phyloP scores from a whole-genome alignment of 92 coral and sea anemone species.

The Epizoanthus illoricatus region DNA sequence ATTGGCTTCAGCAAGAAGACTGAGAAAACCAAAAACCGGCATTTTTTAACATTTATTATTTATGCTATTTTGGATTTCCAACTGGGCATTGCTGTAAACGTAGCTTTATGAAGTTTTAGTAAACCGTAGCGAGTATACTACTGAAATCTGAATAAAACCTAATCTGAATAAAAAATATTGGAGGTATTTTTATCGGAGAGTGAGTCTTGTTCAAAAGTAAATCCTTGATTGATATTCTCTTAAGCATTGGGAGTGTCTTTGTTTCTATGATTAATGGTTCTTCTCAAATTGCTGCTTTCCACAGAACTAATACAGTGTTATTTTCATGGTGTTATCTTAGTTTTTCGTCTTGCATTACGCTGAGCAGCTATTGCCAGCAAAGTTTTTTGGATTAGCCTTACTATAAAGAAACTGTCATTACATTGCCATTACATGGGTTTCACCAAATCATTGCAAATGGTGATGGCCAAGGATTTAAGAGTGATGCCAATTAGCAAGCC shows the following conservation, averaged over 20 bases:
- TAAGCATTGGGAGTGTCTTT: conserved; percentile 37
- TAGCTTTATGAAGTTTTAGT: conserved; percentile 29
- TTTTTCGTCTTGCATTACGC: conserved; percentile 17
- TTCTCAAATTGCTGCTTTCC: conserved; percentile 34
- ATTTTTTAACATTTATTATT: conserved; percentile 17
- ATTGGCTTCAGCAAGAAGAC: conserved; percentile 29
- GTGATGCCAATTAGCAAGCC: conserved; percentile 5
- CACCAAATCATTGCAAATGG: conserved; percentile 17
- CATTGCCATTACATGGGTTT: conserved; percentile 11
- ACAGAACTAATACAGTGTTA: conserved; percentile 28
- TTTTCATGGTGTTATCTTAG: conserved; percentile 18
- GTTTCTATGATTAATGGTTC: conserved; percentile 40
- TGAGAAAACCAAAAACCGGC: conserved; percentile 20
- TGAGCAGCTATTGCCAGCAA: neutral
- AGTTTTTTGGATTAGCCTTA: neutral
- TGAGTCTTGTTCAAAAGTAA: conserved; percentile 13
- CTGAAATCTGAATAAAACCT: neutral
- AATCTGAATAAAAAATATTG: neutral
- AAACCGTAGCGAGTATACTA: neutral
- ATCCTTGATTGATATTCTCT: conserved; percentile 10
- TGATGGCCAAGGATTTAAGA: neutral
- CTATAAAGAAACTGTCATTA: conserved; percentile 9
- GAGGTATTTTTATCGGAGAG: neutral
- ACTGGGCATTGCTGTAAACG: conserved; percentile 16
- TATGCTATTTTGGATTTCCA: conserved; percentile 19